Percentiles rank a stretch among this genome's conserved stretches.
Evolutionary conservation across 2,113 vertebrate species (phyloP).

Genomic region (Phylloscopus trochilus): DNA sequence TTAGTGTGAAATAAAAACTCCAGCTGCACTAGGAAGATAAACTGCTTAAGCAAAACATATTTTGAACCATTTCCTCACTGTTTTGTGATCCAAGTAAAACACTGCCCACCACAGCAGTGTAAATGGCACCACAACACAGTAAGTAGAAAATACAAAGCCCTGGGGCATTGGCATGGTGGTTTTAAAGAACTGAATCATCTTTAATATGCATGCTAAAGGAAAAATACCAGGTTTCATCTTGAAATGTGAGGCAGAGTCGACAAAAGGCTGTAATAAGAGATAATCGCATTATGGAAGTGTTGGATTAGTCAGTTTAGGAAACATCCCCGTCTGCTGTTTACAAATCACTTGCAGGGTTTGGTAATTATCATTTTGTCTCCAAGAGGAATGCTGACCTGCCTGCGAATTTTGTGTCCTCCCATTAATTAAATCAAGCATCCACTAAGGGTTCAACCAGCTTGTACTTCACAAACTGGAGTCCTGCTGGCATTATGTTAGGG

Average conservation of each 20-base stretch:
- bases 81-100: background rate
- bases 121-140: background rate
- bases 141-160: background rate
- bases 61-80: background rate
- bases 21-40: conserved; percentile 47
- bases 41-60: conserved; percentile 5
- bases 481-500: background rate
- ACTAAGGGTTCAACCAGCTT: background rate
- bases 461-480: background rate
- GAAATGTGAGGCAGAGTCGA: background rate
- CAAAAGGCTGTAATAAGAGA: background rate
- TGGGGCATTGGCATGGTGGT: background rate
- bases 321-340: background rate
- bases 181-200: background rate
- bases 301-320: background rate
- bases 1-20: conserved; percentile 34
- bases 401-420: background rate
- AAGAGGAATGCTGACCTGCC: background rate
- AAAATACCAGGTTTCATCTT: background rate
- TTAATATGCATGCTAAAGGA: background rate
- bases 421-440: conserved; percentile 5
- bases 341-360: background rate
- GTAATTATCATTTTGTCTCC: background rate
- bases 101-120: background rate
- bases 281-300: background rate